Base-by-base conservation (phyloP, 1,140 invertebrate species). In the Orius laevigatus region DNA sequence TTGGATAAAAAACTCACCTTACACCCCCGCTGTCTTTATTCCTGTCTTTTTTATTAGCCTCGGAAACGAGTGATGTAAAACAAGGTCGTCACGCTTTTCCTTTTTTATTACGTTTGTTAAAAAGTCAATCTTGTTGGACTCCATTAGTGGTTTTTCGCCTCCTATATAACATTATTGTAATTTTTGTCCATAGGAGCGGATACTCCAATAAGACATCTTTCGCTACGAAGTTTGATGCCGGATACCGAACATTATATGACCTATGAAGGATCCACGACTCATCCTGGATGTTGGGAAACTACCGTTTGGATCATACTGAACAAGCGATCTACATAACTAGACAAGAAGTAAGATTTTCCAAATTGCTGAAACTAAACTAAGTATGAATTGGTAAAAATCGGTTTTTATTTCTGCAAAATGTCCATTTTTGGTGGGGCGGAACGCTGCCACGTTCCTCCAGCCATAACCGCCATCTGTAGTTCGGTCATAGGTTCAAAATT, bases 191-290 rank as follows among this genome's bases (percentile, higher is more conserved):
- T 52, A 60, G 59, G 59, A 31, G 54, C 54, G 58, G 78, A 74
- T 46, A 81, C 74, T 40, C 72, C 76, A n/a, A 81, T 93, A 51
- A 74, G 79, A 56, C 79, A 89, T 61, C 67, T 94, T 55, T 89
- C 85, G 12, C 68, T 93, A 51, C 75, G 76, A 58, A 81, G 76
- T 40, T 66, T 96, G 19, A 68, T 95, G 50, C 90, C 90, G 16
- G 78, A 84, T 56, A 94, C 89, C 3, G 76, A 81, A 53, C 79
- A 86, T 56, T 96, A 90, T 66, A 88, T 96, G 68, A 95, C 91
- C n/a, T 96, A 96, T 65, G 92, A 96, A 64, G 92, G 92, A n/a
- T 93, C 88, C 42, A 87, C 88, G 25, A 95, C 92, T 47, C 89
- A 89, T 69, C 92, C 92, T 3, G 86, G 84, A 16, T 90, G 86